Conservation (phyloP, 2,113 vertebrate species). For the Nycticorax nycticorax region DNA sequence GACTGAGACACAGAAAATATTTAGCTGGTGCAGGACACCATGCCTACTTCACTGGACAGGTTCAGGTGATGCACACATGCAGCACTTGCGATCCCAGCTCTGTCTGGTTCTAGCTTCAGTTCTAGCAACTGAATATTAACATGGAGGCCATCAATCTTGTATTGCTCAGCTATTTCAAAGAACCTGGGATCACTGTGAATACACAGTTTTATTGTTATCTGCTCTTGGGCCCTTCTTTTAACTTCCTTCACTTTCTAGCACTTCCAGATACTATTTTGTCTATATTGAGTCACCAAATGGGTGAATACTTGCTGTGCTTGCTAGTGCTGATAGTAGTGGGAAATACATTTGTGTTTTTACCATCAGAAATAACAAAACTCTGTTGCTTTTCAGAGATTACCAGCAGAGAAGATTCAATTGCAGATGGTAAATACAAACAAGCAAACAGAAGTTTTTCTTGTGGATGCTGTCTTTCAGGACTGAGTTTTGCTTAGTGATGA, state of each 20-base stretch:
- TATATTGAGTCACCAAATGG: background rate
- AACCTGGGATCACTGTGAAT: background rate
- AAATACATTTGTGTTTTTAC: background rate
- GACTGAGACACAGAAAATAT: background rate
- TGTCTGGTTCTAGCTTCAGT: background rate
- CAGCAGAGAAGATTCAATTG: background rate
- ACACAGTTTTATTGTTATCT: background rate
- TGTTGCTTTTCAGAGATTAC: conserved; percentile 43
- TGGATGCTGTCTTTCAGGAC: background rate
- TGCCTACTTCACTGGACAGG: background rate
- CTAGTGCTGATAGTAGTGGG: background rate
- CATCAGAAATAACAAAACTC: background rate
- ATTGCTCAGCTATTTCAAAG: background rate
- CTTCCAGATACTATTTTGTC: background rate
- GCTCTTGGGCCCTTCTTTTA: background rate
- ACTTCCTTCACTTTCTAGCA: background rate
- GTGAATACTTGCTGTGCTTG: background rate
- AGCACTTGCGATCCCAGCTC: background rate
- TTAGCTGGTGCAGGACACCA: background rate
- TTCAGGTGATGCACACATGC: background rate
- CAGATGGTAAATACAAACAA: conserved; percentile 33
- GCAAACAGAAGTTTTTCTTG: background rate
- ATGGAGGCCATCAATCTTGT: background rate
- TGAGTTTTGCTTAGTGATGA: background rate
- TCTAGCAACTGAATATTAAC: background rate